Evolutionary conservation across 2,113 vertebrate species (phyloP).

Genomic region (Bettongia penicillata): DNA sequence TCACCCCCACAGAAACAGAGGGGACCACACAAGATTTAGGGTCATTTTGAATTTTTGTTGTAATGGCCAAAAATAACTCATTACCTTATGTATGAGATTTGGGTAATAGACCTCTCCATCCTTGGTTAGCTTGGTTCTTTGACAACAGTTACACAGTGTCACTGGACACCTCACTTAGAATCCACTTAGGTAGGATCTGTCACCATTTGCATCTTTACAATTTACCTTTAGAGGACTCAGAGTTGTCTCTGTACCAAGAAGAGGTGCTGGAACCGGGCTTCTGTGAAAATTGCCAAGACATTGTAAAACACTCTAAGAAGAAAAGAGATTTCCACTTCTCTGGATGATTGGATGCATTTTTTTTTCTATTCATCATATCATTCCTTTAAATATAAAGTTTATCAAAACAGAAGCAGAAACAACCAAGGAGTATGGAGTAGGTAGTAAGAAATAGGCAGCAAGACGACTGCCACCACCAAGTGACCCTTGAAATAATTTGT

Average conservation of each 20-base stretch:
- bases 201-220: not conserved
- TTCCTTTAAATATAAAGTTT: not conserved
- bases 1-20: not conserved
- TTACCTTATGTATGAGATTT: not conserved
- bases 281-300: not conserved
- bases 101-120: not conserved
- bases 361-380: not conserved
- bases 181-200: not conserved
- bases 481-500: not conserved
- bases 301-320: conserved; percentile 8
- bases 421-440: not conserved
- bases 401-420: not conserved
- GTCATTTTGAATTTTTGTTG: not conserved
- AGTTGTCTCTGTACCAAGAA: not conserved
- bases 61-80: not conserved
- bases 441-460: not conserved
- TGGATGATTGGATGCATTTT: not conserved
- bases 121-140: not conserved
- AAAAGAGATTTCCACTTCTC: conserved; percentile 15
- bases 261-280: not conserved
- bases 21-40: not conserved
- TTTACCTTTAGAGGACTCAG: not conserved
- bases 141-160: not conserved
- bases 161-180: not conserved
- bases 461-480: not conserved